phyloP scores from a whole-genome alignment of 2,888 invertebrate genomes.

The Xestobium rufovillosum region DNA sequence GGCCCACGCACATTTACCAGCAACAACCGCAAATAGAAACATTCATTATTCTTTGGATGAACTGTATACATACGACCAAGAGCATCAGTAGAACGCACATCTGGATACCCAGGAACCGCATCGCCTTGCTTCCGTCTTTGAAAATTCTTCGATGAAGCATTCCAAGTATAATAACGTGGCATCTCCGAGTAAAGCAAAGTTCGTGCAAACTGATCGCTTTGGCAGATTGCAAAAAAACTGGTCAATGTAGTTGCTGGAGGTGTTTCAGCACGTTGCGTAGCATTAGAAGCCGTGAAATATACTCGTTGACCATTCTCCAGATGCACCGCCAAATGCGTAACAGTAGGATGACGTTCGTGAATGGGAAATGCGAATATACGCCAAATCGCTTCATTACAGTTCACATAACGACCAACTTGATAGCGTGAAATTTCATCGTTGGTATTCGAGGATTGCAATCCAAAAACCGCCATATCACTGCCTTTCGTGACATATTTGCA shows the following conservation, averaged over 20 bases:
- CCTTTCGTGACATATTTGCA: too few relatives aligned
- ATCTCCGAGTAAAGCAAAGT: conserved; percentile 34
- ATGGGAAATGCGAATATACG: conserved; percentile 17
- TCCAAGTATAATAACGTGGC: too few relatives aligned
- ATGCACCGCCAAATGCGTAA: conserved; percentile 27
- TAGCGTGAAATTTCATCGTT: conserved; percentile 26
- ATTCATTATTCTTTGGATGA: conserved; percentile 10
- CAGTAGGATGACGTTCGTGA: conserved; percentile 27
- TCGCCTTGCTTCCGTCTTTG: conserved; percentile 29
- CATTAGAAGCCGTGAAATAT: conserved; percentile 23
- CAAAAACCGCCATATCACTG: conserved; percentile 21
- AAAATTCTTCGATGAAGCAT: conserved; percentile 31
- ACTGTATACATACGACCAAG: too few relatives aligned
- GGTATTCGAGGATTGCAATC: conserved; percentile 6
- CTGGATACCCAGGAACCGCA: conserved; percentile 16
- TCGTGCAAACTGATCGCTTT: conserved; percentile 26
- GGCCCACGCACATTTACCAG: conserved; percentile 7
- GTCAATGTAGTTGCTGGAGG: conserved; percentile 22
- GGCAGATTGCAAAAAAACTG: conserved; percentile 22
- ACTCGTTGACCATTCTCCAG: conserved; percentile 22
- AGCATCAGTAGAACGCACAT: conserved; percentile 4
- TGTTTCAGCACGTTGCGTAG: conserved; percentile 12
- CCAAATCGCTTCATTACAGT: too few relatives aligned
- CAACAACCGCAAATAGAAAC: conserved; percentile 10
- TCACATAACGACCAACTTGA: conserved; percentile 28